Evolutionary conservation across 2,888 invertebrate species (phyloP).

Genomic region (Mactromeris polynyma): DNA sequence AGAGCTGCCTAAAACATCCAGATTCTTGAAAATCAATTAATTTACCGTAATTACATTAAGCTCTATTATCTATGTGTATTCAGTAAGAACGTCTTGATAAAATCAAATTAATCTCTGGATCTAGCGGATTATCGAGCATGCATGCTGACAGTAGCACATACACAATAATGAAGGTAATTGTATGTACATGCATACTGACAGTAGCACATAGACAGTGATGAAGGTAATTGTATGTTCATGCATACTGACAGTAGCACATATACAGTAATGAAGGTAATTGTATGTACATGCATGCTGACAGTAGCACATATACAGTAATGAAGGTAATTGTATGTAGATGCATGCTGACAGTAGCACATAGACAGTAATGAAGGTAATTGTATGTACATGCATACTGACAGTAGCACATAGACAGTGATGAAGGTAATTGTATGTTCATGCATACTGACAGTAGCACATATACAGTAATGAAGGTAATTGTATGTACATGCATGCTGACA

Average conservation of each 20-base stretch:
- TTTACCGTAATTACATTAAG: neutral
- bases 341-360: neutral
- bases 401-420: neutral
- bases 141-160: neutral
- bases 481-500: neutral
- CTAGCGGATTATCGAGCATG: neutral
- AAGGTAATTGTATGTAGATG: neutral
- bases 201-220: neutral
- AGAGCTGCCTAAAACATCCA: too few relatives aligned
- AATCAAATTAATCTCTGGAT: neutral
- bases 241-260: neutral
- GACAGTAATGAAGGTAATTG: constrained; percentile 5
- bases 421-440: neutral
- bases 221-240: neutral
- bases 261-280: neutral
- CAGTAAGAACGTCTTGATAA: neutral
- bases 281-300: neutral
- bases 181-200: neutral
- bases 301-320: neutral
- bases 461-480: neutral
- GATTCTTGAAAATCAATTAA: neutral
- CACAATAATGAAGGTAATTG: constrained; percentile 5
- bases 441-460: neutral
- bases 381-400: neutral
- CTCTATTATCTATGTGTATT: neutral